Evolutionary conservation across 2,113 vertebrate genomes (phyloP), one percentile per base, ranked within the genome.

Genomic region (Odocoileus hemionus): DNA sequence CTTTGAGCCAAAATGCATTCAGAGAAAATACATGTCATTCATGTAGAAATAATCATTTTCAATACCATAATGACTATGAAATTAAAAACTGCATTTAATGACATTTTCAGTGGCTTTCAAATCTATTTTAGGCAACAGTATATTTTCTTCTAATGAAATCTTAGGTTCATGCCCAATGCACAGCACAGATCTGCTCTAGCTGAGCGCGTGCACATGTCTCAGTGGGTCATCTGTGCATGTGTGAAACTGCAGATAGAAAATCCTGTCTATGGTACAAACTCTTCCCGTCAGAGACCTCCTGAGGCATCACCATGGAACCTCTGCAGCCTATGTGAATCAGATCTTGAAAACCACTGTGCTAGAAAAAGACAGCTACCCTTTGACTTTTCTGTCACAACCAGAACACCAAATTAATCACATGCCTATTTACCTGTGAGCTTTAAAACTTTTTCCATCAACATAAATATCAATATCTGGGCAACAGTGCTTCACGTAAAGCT

Each of bases 401-500:
- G 89, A 28, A 74, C 47, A 92, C 30, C 91, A 96, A 70, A 93
- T 55, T 92, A 89, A 93, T 87, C 54, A 61, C n/a, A 45, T 52
- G 54, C 60, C n/a, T 91, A 89, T 0, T 54, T 99, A 99, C 99
- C 99, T 99, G 99, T 99, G 99, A 97, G 99, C 99, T 97, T 98
- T 99, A 98, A 99, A 99, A 84, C 97, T 91, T 98, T 98, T 99
- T 95, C 99, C 99, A 91, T 99, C 99, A 97, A 99, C 96, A 74
- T 99, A 99, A 98, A 99, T 99, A 97, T 96, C 99, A 98, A 99
- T 99, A 98, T 99, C 99, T 97, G 99, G 99, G 96, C 98, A 99
- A 97, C 98, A 98, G 58, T 98, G 98, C 13, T 98, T 99, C 98
- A 98, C 96, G 90, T 99, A 99, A 92, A 99, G 98, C 96, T 98